Percentiles rank a stretch among this genome's conserved stretches.
These are phyloP conservation scores for Vanessa cardui DNA, from an alignment of 2,888 invertebrate genomes.

Conservation along the genomic window DNA sequence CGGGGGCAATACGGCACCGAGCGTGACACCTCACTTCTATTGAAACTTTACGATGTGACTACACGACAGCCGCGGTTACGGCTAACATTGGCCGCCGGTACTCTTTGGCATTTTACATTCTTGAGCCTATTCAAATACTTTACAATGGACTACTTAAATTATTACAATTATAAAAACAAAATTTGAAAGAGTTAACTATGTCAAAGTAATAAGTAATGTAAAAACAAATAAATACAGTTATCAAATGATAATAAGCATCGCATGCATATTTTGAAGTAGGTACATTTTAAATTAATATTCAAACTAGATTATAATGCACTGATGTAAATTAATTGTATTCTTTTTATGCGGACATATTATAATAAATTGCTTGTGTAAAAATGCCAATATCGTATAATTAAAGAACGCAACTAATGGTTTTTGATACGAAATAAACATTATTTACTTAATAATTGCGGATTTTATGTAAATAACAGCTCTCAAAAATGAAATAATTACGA, in stretches of 20 bases:
- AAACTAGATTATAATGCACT: not conserved
- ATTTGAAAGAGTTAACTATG: too few species aligned
- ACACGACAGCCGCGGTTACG: conserved; percentile 44
- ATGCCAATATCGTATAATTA: not conserved
- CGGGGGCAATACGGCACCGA: conserved; percentile 40
- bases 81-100: conserved; percentile 16
- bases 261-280: too few species aligned
- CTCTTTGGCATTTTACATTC: conserved; percentile 21
- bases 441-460: not conserved
- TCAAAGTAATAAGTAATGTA: too few species aligned
- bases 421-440: not conserved
- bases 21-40: conserved; percentile 53
- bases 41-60: conserved; percentile 55
- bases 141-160: too few species aligned
- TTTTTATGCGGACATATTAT: not conserved
- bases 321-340: not conserved
- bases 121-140: too few species aligned
- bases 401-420: not conserved
- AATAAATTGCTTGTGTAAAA: not conserved
- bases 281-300: too few species aligned
- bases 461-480: too few species aligned
- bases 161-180: too few species aligned
- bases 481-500: too few species aligned
- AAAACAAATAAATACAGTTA: too few species aligned
- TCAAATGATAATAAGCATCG: too few species aligned